Conservation (phyloP, 2,797 vertebrate genomes). For the Aselliscus stoliczkanus region DNA sequence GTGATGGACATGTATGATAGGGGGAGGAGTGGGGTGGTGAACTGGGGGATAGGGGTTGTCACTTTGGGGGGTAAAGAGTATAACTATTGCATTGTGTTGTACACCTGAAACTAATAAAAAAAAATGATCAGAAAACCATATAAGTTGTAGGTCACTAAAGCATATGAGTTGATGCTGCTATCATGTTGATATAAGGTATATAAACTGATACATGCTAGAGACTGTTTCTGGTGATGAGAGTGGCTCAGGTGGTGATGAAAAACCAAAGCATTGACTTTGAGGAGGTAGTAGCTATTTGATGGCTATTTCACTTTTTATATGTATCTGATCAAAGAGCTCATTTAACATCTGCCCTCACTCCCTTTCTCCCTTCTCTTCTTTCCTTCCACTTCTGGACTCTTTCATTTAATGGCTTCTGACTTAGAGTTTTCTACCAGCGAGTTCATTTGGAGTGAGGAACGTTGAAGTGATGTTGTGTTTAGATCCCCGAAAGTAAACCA, state of each 20-base stretch:
- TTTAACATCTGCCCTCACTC: neutral
- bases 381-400: neutral
- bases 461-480: neutral
- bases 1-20: too few species aligned
- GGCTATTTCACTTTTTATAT: neutral
- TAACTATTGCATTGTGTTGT: too few species aligned
- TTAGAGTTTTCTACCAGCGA: neutral
- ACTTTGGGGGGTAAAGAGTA: too few species aligned
- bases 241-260: neutral
- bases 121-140: too few species aligned
- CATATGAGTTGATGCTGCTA: neutral
- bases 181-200: accelerated
- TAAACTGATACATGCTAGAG: neutral
- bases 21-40: too few species aligned
- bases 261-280: neutral
- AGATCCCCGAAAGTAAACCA: neutral
- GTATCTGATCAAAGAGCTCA: neutral
- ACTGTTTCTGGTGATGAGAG: neutral
- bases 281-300: neutral
- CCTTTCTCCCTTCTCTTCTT: neutral
- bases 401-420: neutral
- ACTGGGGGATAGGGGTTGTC: too few species aligned
- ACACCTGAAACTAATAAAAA: too few species aligned
- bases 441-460: neutral
- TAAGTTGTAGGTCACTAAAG: neutral